These are phyloP conservation scores for Scomber colias DNA, from an alignment of 2,113 vertebrate genomes.

Conservation along the genomic window DNA sequence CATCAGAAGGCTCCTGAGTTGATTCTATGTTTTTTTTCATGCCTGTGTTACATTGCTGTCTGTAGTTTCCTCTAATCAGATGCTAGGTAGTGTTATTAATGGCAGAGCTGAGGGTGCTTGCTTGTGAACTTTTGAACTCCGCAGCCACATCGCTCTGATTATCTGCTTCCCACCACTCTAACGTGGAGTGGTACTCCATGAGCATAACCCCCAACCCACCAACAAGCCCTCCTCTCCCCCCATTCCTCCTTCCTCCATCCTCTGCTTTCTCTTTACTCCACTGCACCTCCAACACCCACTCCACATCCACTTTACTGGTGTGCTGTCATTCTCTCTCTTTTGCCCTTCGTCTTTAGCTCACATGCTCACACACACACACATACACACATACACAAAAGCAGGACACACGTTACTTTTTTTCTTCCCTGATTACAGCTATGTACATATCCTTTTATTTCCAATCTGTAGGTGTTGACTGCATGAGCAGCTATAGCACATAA, in stretches of 20 bases:
- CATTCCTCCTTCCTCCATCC: constrained; percentile 21
- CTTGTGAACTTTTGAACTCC: constrained; percentile 55
- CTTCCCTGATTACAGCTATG: too few species aligned
- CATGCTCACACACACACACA: background rate
- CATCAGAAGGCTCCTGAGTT: background rate
- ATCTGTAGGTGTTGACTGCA: background rate
- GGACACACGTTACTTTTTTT: background rate
- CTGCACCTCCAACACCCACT: constrained; percentile 54
- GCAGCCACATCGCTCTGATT: constrained; percentile 65
- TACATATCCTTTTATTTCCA: background rate
- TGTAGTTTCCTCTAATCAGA: constrained; percentile 46
- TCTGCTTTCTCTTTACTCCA: constrained; percentile 29
- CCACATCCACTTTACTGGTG: constrained; percentile 37
- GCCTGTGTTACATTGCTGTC: background rate
- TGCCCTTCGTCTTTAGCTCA: background rate
- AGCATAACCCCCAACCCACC: constrained; percentile 50
- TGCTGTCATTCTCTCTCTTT: constrained; percentile 17
- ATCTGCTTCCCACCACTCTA: constrained; percentile 64
- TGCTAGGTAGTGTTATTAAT: constrained; percentile 36
- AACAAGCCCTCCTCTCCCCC: constrained; percentile 2
- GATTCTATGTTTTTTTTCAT: background rate
- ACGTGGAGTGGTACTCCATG: constrained; percentile 69
- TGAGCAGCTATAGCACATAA: background rate
- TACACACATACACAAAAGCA: background rate
- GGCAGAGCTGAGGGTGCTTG: constrained; percentile 44